These are phyloP conservation scores for Ciconia maguari DNA, from an alignment of 2,113 vertebrate species.

Conservation along the genomic window DNA sequence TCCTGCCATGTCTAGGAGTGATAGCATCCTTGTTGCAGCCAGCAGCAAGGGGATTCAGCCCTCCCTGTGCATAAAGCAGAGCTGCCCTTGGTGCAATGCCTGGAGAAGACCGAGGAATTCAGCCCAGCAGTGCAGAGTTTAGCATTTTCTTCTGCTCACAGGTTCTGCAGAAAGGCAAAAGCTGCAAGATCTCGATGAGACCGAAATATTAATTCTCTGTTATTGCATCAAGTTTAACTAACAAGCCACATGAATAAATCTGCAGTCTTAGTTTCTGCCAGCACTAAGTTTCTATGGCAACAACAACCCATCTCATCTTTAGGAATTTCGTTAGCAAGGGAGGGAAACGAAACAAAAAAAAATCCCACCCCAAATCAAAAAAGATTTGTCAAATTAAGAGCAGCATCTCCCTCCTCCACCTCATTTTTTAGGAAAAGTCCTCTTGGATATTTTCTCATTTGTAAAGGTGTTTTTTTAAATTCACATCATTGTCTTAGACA, in stretches of 20 bases:
- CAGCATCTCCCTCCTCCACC: not conserved
- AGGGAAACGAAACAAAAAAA: conserved; percentile 6
- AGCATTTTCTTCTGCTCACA: not conserved
- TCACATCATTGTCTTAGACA: not conserved
- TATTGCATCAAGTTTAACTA: conserved; percentile 72
- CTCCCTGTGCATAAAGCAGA: not conserved
- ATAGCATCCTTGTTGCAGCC: not conserved
- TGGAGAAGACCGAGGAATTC: fast-evolving
- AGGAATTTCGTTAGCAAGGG: conserved; percentile 71
- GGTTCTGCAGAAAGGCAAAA: conserved; percentile 15
- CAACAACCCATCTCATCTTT: conserved; percentile 70
- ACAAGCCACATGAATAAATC: conserved; percentile 68
- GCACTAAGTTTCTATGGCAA: conserved; percentile 75
- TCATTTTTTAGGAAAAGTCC: not conserved
- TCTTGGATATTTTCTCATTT: not conserved
- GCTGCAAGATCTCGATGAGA: conserved; percentile 64
- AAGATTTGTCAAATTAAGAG: conserved; percentile 11
- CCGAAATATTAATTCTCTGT: conserved; percentile 68
- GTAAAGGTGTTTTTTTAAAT: not conserved
- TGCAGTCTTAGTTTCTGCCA: conserved; percentile 64
- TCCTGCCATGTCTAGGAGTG: not conserved
- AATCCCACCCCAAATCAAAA: not conserved
- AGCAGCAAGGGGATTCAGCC: not conserved
- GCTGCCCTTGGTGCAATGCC: not conserved
- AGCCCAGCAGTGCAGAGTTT: not conserved